Percentiles rank a stretch among this genome's conserved stretches.
These are phyloP conservation scores for Lucilia sericata DNA, from an alignment of 1,140 invertebrate species.

Conservation along the genomic window DNA sequence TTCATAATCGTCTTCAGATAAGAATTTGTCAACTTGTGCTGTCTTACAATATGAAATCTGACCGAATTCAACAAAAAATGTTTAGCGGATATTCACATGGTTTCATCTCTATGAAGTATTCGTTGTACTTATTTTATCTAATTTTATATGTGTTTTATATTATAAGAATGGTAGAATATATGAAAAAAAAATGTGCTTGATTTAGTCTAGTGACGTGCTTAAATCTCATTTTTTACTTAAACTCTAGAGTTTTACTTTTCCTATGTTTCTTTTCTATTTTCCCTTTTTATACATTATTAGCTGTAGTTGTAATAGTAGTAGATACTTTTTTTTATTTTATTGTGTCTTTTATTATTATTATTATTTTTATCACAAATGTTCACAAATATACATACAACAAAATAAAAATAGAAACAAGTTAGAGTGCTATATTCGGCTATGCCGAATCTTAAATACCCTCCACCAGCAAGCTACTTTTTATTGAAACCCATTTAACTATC, in stretches of 20 bases:
- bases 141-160: background rate
- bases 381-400: background rate
- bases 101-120: background rate
- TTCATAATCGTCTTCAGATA: too few species aligned
- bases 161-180: background rate
- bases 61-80: too few species aligned
- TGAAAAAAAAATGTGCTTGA: background rate
- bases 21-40: too few species aligned
- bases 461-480: too few species aligned
- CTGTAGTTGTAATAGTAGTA: background rate
- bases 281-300: background rate
- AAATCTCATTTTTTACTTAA: background rate
- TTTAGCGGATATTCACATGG: background rate
- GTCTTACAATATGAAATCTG: too few species aligned
- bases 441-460: too few species aligned
- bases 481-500: too few species aligned
- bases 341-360: conserved; percentile 2
- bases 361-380: background rate
- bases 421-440: too few species aligned
- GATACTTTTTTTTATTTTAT: background rate
- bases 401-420: background rate
- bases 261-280: background rate
- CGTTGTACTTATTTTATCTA: background rate
- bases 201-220: background rate
- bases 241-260: background rate